Conservation (phyloP, 2,888 invertebrate species). For the Hirtodrosophila alboralis region DNA sequence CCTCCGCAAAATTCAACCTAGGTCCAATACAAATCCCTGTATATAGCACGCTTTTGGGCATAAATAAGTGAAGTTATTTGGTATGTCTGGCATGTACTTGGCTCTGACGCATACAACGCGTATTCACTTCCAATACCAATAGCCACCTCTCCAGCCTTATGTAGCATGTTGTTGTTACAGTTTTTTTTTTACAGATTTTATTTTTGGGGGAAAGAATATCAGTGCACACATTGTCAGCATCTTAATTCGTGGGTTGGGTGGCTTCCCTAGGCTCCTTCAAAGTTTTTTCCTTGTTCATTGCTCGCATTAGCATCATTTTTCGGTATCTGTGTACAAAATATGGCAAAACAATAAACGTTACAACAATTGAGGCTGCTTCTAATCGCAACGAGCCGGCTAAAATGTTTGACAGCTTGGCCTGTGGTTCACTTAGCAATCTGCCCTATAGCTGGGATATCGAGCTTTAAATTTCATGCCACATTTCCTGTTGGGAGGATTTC, state of each 20-base stretch:
- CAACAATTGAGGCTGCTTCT: constrained; percentile 52
- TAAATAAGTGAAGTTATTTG: constrained; percentile 73
- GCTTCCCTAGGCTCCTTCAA: background rate
- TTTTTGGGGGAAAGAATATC: constrained; percentile 49
- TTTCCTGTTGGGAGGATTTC: background rate
- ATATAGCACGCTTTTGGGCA: constrained; percentile 45
- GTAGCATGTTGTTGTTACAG: constrained; percentile 49
- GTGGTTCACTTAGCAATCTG: constrained; percentile 14
- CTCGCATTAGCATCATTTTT: constrained; percentile 53
- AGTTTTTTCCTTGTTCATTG: constrained; percentile 26
- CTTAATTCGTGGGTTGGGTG: constrained; percentile 54
- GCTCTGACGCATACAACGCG: constrained; percentile 13
- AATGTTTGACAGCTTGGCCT: constrained; percentile 58
- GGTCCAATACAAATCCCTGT: constrained; percentile 13
- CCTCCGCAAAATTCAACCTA: background rate
- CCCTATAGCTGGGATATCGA: background rate
- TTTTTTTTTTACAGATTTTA: constrained; percentile 30
- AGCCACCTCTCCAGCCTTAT: constrained; percentile 2
- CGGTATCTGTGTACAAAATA: constrained; percentile 56
- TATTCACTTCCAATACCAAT: constrained; percentile 8
- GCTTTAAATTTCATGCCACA: constrained; percentile 11
- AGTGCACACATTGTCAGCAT: constrained; percentile 73
- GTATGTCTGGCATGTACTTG: constrained; percentile 69
- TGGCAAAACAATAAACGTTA: constrained; percentile 75
- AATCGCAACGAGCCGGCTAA: constrained; percentile 44